Evolutionary conservation across 2,888 invertebrate genomes (phyloP).

Genomic region (Gastracanthus pulcherrimus): DNA sequence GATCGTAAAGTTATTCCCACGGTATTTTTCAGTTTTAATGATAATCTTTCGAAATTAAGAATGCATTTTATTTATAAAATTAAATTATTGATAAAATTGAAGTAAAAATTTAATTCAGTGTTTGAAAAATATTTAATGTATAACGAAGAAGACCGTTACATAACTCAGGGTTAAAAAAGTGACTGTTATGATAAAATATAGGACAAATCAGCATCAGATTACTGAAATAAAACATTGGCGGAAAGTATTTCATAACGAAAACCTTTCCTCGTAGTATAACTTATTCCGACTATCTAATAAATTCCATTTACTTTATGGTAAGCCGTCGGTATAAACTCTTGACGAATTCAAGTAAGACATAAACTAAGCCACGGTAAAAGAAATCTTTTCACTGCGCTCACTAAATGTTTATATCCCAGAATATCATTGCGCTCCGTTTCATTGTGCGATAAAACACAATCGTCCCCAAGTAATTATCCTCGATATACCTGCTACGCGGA

Average conservation of each 20-base stretch:
- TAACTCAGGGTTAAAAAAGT: background rate
- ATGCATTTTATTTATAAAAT: too few species aligned
- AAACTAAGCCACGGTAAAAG: background rate
- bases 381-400: background rate
- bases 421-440: background rate
- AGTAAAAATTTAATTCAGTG: background rate
- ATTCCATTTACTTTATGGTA: background rate
- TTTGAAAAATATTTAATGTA: too few species aligned
- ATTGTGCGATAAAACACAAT: background rate
- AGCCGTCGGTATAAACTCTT: background rate
- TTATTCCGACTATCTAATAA: slow-evolving; percentile 10
- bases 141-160: too few species aligned
- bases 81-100: too few species aligned
- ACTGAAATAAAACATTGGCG: background rate
- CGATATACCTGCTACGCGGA: background rate
- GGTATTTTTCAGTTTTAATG: background rate
- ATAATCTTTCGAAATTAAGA: too few species aligned
- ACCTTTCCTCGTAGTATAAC: background rate
- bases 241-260: background rate
- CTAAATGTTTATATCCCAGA: background rate
- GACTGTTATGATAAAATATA: background rate
- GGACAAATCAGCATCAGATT: background rate
- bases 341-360: background rate
- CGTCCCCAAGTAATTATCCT: background rate
- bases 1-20: too few species aligned